phyloP scores from a whole-genome alignment of 2,888 invertebrate genomes.

The Taphrorychus bicolor region DNA sequence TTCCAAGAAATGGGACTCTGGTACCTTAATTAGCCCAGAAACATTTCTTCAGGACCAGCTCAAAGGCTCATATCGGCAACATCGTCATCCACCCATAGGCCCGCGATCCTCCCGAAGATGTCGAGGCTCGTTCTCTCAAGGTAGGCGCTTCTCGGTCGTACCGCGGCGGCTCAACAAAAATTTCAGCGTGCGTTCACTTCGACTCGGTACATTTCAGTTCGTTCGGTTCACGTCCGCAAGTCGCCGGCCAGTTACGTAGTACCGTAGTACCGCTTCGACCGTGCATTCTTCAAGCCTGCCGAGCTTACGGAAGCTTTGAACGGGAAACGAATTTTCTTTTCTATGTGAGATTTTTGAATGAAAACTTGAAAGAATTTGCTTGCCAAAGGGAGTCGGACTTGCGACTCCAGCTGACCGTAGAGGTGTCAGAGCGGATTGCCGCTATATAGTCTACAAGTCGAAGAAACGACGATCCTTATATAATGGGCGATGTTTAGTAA shows the following conservation, averaged over 20 bases:
- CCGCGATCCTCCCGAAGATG: no score
- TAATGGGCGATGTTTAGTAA: constrained; percentile 14
- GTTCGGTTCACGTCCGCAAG: not conserved
- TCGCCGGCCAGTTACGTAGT: no score
- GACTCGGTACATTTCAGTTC: constrained; percentile 12
- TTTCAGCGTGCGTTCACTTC: constrained; percentile 29
- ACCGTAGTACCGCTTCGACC: not conserved
- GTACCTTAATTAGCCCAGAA: no score
- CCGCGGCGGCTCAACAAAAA: constrained; percentile 24
- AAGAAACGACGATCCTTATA: constrained; percentile 3
- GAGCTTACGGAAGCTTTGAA: not conserved
- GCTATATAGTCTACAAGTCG: not conserved
- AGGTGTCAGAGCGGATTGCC: not conserved
- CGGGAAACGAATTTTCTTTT: not conserved
- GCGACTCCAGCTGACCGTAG: no score
- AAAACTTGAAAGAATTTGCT: not conserved
- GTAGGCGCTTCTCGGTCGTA: constrained; percentile 13
- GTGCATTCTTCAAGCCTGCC: not conserved
- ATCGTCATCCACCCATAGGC: not conserved
- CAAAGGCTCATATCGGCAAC: constrained; percentile 10
- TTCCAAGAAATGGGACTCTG: no score
- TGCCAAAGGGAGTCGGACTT: not conserved
- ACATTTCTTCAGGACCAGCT: no score
- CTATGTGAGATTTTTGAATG: not conserved
- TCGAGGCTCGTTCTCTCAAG: constrained; percentile 17